Evolutionary conservation across 2,888 invertebrate genomes (phyloP).

Genomic region (Epirrhoe alternata): DNA sequence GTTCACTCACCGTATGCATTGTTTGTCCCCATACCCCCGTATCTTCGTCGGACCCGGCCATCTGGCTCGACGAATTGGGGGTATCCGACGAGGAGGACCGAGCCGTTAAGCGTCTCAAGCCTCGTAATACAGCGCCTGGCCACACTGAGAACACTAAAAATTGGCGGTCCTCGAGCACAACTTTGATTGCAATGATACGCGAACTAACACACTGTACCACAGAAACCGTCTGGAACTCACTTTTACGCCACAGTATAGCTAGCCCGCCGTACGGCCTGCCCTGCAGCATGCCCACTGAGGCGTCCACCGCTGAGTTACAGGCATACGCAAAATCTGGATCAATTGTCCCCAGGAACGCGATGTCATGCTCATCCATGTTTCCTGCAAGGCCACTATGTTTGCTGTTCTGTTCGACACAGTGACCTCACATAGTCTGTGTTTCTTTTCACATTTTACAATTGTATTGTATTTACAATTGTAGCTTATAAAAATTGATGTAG

Average conservation of each 20-base stretch:
- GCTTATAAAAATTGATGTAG: not conserved
- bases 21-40: no score
- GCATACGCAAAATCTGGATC: constrained; percentile 39
- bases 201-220: constrained; percentile 35
- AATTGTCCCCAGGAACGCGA: constrained; percentile 36
- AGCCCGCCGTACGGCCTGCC: constrained; percentile 39
- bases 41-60: no score
- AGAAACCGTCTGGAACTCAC: constrained; percentile 37
- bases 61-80: no score
- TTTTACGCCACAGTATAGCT: constrained; percentile 44
- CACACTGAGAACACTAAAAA: not conserved
- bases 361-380: constrained; percentile 35
- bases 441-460: no score
- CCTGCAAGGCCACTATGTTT: not conserved
- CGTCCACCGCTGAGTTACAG: constrained; percentile 46
- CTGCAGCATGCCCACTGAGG: constrained; percentile 36
- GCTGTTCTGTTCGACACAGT: not conserved
- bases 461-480: not conserved
- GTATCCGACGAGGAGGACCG: no score
- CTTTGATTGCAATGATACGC: not conserved
- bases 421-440: not conserved
- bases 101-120: no score
- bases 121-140: no score
- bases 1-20: no score
- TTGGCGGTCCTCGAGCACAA: not conserved